Conservation (phyloP, 2,113 vertebrate species). For the Motacilla tschutschensis region DNA sequence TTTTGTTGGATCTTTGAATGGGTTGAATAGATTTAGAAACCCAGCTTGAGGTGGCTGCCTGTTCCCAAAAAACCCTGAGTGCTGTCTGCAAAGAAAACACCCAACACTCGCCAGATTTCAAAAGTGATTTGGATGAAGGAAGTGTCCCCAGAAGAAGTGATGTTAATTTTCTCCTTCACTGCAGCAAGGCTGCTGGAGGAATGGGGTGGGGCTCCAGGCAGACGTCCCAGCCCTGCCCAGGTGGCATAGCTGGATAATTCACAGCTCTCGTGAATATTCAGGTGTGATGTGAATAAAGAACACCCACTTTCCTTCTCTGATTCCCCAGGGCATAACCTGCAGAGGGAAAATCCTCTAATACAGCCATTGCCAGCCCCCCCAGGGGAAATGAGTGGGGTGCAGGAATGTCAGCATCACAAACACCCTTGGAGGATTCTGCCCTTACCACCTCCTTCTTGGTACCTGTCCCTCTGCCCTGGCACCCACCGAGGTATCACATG, state of each 20-base stretch:
- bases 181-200: neutral
- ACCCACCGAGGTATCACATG: fast-evolving
- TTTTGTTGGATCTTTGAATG: neutral
- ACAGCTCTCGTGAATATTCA: neutral
- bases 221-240: fast-evolving
- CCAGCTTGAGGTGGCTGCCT: neutral
- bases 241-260: neutral
- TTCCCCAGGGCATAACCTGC: neutral
- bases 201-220: neutral
- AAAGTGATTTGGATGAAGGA: neutral
- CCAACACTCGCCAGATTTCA: neutral
- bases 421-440: neutral
- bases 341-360: neutral
- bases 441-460: neutral
- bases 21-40: neutral
- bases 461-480: neutral
- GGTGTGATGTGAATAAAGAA: neutral
- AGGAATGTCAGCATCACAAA: neutral
- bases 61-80: fast-evolving
- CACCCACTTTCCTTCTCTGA: neutral
- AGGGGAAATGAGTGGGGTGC: neutral
- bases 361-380: fast-evolving
- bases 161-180: conserved; percentile 14
- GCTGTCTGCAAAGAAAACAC: neutral
- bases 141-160: neutral